phyloP scores from a whole-genome alignment of 2,888 invertebrate species.

The Pristionchus exspectatus region DNA sequence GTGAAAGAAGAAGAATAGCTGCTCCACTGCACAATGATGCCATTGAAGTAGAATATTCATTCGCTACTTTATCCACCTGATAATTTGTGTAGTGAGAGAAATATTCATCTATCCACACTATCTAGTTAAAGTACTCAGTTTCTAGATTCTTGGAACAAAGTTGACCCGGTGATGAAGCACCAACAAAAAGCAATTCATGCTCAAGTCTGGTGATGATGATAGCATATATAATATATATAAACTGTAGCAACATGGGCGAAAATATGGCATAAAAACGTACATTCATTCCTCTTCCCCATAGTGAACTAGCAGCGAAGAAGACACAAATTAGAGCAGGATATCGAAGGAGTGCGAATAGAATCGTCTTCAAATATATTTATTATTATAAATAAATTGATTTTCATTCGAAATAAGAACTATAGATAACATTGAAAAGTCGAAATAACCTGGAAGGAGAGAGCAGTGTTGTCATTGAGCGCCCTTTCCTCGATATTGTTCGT shows the following conservation, averaged over 20 bases:
- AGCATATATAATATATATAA: no score
- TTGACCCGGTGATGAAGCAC: no score
- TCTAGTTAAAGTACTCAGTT: not conserved
- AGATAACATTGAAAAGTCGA: not conserved
- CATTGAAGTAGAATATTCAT: not conserved
- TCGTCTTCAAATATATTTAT: not conserved
- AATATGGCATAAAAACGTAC: not conserved
- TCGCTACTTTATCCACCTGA: not conserved
- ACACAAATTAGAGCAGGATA: constrained; percentile 51
- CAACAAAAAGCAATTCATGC: no score
- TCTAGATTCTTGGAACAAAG: no score
- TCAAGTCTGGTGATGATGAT: no score
- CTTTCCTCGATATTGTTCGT: not conserved
- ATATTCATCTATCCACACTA: not conserved
- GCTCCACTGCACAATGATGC: constrained; percentile 4
- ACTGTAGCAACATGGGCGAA: no score
- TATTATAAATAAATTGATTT: not conserved
- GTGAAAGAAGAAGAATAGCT: constrained; percentile 29
- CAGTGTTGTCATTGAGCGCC: constrained; percentile 53
- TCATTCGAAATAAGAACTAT: not conserved
- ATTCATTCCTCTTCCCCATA: constrained; percentile 50
- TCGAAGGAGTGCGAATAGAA: constrained; percentile 50
- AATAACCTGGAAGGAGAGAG: constrained; percentile 48
- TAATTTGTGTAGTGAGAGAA: not conserved
- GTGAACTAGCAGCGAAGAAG: constrained; percentile 27